A percentile compares a stretch with the other conserved stretches of the same genome.
Conservation (phyloP, 1,140 invertebrate species). For the Carposina sasakii region DNA sequence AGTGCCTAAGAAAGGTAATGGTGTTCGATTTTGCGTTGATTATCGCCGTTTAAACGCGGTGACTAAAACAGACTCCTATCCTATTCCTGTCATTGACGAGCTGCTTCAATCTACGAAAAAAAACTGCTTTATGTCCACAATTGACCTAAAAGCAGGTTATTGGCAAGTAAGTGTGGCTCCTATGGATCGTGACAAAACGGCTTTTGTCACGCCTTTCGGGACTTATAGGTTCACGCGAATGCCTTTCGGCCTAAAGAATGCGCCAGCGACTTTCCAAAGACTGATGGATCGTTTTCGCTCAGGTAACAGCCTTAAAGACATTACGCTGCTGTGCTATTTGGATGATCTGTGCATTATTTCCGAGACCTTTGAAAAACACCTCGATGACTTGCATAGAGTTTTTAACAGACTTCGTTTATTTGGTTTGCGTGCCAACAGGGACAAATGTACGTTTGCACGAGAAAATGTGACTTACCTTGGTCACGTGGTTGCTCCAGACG, state of each 20-base stretch:
- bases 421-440: constrained; percentile 22
- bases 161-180: background rate
- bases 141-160: constrained; percentile 34
- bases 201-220: background rate
- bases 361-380: constrained; percentile 39
- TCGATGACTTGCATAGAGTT: constrained; percentile 13
- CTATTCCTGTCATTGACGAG: constrained; percentile 61
- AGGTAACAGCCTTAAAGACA: background rate
- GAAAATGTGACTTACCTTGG: constrained; percentile 41
- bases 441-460: constrained; percentile 38
- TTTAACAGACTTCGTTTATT: constrained; percentile 24
- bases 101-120: constrained; percentile 34
- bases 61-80: constrained; percentile 41
- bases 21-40: constrained; percentile 39
- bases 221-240: background rate
- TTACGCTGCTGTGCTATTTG: constrained; percentile 35
- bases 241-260: background rate
- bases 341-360: constrained; percentile 46
- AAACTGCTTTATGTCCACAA: constrained; percentile 31
- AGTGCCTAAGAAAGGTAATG: constrained; percentile 36
- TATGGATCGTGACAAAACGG: background rate
- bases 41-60: constrained; percentile 38
- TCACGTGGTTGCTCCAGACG: constrained; percentile 35
- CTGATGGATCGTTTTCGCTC: background rate
- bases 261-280: background rate